Base-by-base conservation (phyloP, 2,797 vertebrate genomes). In the Spondyliosoma cantharus region DNA sequence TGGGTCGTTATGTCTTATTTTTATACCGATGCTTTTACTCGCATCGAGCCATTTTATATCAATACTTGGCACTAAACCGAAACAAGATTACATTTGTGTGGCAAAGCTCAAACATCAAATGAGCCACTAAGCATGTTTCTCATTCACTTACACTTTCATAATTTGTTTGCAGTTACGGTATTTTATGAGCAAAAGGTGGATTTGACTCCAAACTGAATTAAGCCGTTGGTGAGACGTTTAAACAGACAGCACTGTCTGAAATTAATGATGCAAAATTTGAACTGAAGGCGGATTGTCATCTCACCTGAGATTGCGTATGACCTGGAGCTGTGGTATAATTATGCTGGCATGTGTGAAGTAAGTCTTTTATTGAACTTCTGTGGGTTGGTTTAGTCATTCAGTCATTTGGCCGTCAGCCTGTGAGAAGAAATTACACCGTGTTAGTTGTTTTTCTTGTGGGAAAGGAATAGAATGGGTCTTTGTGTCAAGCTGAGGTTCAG, bases 311-410 rank as follows among this genome's bases (percentile, higher is more conserved):
- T 48, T 63, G 90, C 78, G 9, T 37, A 37, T 71, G 71, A 75
- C 77, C 69, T 46, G 29, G 69, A 71, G 77, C 12, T 71, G 37
- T 42, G 64, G 76, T 84, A 42, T 82, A 79, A 84, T 88, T 83
- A 78, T 53, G 48, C 57, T 59, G 74, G 32, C 57, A 70, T 58
- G 32, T 48, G 56, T 60, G 20, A 58, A 48, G 45, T 49, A 57
- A 22, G 8, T 63, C n/a, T 67, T 60, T 61, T 15, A 52, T 63
- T 69, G 5, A 60, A 22, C 52, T 57, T 66, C 22, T 80, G 16
- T 70, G 63, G 50, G 20, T 24, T 65, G 54, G 3, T 57, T 71
- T 24, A 45, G 46, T 82, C 25, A 67, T 57, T 71, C n/a, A 45
- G 46, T 82, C 25, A 67, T 78, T 64, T 76, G 61, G 45, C 71